Conservation (phyloP, 1,140 invertebrate genomes). For the Stegodyphus dumicola region DNA sequence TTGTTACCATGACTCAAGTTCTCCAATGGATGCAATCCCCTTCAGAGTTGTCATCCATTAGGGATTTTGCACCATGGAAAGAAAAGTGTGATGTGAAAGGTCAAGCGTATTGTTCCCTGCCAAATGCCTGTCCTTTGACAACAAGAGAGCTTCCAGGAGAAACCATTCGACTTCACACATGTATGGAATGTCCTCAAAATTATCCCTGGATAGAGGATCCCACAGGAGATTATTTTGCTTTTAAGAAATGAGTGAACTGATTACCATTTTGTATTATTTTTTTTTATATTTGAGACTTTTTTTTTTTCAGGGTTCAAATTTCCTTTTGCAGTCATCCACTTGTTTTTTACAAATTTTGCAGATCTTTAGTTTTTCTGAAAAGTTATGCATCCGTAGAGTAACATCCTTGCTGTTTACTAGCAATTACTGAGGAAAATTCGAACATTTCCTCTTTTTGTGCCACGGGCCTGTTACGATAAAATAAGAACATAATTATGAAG, state of each 20-base stretch:
- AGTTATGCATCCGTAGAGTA: no score
- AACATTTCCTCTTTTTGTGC: no score
- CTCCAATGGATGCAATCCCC: slow-evolving; percentile 98
- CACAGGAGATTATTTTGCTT: slow-evolving; percentile 90
- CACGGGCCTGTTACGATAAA: no score
- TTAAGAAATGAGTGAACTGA: slow-evolving; percentile 68
- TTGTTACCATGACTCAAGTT: slow-evolving; percentile 95
- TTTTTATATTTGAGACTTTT: no score
- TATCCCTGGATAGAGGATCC: slow-evolving; percentile 96
- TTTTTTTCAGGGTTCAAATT: no score
- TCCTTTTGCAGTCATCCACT: no score
- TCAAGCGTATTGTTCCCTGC: slow-evolving; percentile 90
- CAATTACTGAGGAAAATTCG: no score
- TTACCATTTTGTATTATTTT: no score
- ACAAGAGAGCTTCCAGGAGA: slow-evolving; percentile 92
- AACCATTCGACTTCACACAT: slow-evolving; percentile 91
- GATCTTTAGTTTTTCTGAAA: no score
- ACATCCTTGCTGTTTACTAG: no score
- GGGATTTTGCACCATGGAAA: slow-evolving; percentile 95
- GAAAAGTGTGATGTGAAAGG: slow-evolving; percentile 95
- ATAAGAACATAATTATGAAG: no score
- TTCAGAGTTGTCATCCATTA: slow-evolving; percentile 85
- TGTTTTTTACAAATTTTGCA: no score
- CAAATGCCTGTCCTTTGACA: slow-evolving; percentile 89
- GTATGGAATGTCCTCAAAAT: slow-evolving; percentile 95